phyloP scores from a whole-genome alignment of 2,113 vertebrate species.

The Chionodraco myersi region DNA sequence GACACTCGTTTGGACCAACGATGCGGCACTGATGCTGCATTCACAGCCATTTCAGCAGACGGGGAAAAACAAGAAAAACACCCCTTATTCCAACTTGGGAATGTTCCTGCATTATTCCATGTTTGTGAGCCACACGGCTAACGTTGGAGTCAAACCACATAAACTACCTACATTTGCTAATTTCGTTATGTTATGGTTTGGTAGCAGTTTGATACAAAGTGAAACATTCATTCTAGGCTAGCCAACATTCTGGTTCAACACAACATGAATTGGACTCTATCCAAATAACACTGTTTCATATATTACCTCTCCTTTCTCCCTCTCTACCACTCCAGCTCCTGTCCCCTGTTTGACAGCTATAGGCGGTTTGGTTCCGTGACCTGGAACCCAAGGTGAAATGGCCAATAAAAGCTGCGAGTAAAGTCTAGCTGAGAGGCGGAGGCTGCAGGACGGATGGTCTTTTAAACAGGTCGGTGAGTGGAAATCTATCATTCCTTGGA shows the following conservation, averaged over 20 bases:
- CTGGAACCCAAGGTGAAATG: conserved; percentile 76
- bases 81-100: no score
- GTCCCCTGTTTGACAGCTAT: conserved; percentile 54
- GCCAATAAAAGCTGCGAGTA: conserved; percentile 67
- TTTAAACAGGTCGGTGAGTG: conserved; percentile 56
- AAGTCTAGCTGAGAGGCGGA: conserved; percentile 50
- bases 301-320: conserved; percentile 23
- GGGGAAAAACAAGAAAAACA: no score
- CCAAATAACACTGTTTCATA: background rate
- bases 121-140: no score
- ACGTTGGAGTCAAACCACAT: background rate
- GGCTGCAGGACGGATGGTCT: conserved; percentile 52
- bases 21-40: no score
- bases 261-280: background rate
- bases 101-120: background rate
- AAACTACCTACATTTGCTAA: background rate
- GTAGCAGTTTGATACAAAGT: background rate
- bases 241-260: background rate
- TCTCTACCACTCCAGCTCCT: conserved; percentile 45
- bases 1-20: no score
- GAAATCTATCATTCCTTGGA: conserved; percentile 43
- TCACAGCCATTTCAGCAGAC: no score
- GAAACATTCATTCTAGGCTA: background rate
- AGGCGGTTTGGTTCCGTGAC: conserved; percentile 58
- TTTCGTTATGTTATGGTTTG: background rate